Base-by-base conservation (phyloP, 2,797 vertebrate species). In the Pseudochirops corinnae region DNA sequence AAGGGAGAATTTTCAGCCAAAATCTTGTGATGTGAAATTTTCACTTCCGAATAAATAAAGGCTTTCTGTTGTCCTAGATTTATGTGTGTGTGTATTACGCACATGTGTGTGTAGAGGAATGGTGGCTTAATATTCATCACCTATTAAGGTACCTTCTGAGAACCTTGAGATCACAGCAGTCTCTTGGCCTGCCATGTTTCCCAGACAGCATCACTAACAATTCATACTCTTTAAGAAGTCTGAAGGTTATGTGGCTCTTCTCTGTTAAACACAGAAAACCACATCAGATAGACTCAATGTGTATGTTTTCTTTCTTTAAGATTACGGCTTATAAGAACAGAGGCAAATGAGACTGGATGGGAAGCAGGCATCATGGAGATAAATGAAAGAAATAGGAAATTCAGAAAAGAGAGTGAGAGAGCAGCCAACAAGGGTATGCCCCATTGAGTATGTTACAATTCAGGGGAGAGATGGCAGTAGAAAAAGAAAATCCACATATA, bases 341-440 rank as follows among this genome's bases (percentile, higher is more conserved):
- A 96, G 60, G 92, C 96, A 93, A 92, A 52, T 50, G 62, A 31
- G 90, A 91, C 33, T 90, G 31, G 87, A 62, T 87, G 9, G 33
- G 53, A 58, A 52, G 24, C 3, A 56, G 94, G 46, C 24, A 60
- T 91, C 29, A 58, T 92, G 92, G 87, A 95, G 95, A 96, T 82
- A 94, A 96, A 96, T 90, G 31, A 92, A 92, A 95, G 92, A 96
- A 39, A 94, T 60, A 82, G 55, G 90, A 95, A 92, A 93, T 96
- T 94, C 29, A 92, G 82, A 60, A 92, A 91, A 57, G 55, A 56
- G 50, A 91, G 90, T 74, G n/a, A 74, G 93, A 87, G 56, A 56
- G 7, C 94, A 18, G 90, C 50, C 94, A 82, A 31, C 91, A 55
- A 95, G 92, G 91, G 13, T 29, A 0, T 94, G 92, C 56, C 92